phyloP scores from a whole-genome alignment of 2,113 vertebrate genomes.

The Chaetorhynchus papuensis region DNA sequence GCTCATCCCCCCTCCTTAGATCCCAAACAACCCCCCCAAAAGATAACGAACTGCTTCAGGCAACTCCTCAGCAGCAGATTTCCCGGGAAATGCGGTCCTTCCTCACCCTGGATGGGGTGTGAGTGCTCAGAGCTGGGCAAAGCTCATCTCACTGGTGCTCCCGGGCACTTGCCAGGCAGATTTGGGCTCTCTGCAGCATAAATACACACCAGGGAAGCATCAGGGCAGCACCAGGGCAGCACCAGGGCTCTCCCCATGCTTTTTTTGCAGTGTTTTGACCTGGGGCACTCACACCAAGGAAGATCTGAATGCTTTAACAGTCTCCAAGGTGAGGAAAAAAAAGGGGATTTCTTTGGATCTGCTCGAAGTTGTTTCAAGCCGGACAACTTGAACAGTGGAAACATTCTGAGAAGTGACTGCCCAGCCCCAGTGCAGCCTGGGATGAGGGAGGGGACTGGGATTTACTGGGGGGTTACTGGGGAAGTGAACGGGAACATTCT shows the following conservation, averaged over 20 bases:
- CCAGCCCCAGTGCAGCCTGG: not conserved
- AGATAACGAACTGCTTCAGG: not conserved
- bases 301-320: accelerated
- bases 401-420: accelerated
- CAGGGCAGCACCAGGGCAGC: no score
- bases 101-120: not conserved
- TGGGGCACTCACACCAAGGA: no score
- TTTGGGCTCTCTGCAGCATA: not conserved
- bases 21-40: not conserved
- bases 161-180: accelerated
- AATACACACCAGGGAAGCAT: no score
- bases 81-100: not conserved
- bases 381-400: not conserved
- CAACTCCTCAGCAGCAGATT: not conserved
- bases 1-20: not conserved
- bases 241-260: accelerated
- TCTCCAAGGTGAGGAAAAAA: not conserved
- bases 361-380: not conserved
- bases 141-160: not conserved
- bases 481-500: not conserved
- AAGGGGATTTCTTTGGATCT: not conserved
- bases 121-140: not conserved
- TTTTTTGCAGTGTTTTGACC: not conserved
- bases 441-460: not conserved
- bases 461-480: not conserved